A percentile compares a stretch with the other conserved stretches of the same genome.
Evolutionary conservation across 1,140 invertebrate genomes (phyloP).

Genomic region (Drosophila dunni): DNA sequence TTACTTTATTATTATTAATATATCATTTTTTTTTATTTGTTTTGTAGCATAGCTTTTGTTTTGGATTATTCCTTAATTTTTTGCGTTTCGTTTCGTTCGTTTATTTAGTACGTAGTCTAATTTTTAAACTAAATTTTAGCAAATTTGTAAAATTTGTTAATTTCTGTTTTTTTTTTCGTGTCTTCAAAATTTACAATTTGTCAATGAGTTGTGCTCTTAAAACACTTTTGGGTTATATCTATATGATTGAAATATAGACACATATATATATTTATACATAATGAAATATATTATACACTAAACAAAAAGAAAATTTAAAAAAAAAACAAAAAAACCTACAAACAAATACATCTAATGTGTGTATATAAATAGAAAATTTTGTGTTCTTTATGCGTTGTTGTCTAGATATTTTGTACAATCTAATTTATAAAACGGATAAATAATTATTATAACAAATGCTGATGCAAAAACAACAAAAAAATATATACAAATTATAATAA

Average conservation of each 20-base stretch:
- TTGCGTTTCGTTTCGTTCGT: constrained; percentile 43
- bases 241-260: constrained; percentile 13
- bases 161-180: constrained; percentile 2
- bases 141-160: constrained; percentile 53
- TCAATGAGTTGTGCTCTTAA: constrained; percentile 74
- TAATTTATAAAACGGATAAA: constrained; percentile 48
- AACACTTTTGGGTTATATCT: constrained; percentile 62
- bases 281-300: background rate
- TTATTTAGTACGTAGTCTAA: constrained; percentile 59
- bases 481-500: background rate
- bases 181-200: constrained; percentile 1
- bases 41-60: constrained; percentile 41
- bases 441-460: constrained; percentile 33
- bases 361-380: constrained; percentile 18
- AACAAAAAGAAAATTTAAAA: too few species aligned
- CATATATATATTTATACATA: constrained; percentile 29
- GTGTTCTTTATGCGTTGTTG: constrained; percentile 41
- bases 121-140: constrained; percentile 52
- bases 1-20: constrained; percentile 21
- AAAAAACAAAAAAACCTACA: background rate
- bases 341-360: constrained; percentile 25
- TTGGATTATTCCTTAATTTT: constrained; percentile 15
- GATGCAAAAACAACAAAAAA: constrained; percentile 16
- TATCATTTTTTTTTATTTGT: constrained; percentile 59
- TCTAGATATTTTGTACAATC: constrained; percentile 45